Evolutionary conservation across 2,888 invertebrate genomes (phyloP).

Genomic region (Ormyrus labotus): DNA sequence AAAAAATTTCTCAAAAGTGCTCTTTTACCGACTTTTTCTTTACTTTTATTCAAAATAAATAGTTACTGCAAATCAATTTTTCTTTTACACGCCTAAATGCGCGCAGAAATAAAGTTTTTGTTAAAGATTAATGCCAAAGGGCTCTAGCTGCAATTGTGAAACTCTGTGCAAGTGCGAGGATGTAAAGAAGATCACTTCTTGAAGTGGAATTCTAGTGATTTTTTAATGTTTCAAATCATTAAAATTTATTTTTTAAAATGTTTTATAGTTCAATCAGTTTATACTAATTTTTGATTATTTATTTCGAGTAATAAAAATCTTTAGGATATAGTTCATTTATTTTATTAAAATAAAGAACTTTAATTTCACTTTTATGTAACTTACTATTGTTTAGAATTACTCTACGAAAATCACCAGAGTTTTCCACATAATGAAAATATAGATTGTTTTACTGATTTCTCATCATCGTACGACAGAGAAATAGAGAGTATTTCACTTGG

Average conservation of each 20-base stretch:
- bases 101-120: constrained; percentile 23
- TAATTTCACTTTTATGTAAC: not conserved
- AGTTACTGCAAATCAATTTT: constrained; percentile 1
- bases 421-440: not conserved
- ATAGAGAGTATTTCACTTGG: constrained; percentile 44
- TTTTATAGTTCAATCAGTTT: not conserved
- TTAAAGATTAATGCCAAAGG: constrained; percentile 19
- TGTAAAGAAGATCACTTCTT: not conserved
- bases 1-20: not conserved
- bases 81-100: not conserved
- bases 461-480: constrained; percentile 2
- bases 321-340: not conserved
- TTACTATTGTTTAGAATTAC: too few species aligned
- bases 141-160: constrained; percentile 1
- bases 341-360: not conserved
- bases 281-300: not conserved
- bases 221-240: not conserved
- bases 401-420: constrained; percentile 5
- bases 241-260: not conserved
- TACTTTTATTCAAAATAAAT: not conserved
- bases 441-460: not conserved
- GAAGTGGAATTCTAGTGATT: constrained; percentile 5
- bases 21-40: not conserved
- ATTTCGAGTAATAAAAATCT: not conserved
- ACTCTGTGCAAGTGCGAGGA: not conserved